Conservation (phyloP, 2,888 invertebrate genomes). For the Tetragonisca angustula region DNA sequence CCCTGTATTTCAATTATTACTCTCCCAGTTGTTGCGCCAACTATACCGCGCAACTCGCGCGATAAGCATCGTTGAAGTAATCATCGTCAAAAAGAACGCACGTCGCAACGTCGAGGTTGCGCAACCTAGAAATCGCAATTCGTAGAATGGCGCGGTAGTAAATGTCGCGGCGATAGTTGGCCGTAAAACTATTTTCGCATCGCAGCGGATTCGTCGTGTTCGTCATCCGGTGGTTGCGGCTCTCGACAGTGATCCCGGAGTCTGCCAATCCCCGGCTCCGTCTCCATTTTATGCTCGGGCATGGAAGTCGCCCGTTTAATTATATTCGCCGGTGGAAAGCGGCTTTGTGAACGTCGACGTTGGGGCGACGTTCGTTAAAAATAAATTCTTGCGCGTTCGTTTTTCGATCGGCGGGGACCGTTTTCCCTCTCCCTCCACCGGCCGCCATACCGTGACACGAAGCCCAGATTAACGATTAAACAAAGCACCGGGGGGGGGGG, state of each 20-base stretch:
- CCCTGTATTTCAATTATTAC: neutral
- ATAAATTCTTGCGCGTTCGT: conserved; percentile 36
- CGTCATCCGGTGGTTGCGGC: neutral
- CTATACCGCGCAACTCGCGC: neutral
- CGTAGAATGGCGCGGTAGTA: neutral
- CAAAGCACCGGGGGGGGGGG: conserved; percentile 42
- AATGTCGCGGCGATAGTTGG: neutral
- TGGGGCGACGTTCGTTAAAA: conserved; percentile 30
- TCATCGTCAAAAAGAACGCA: too few relatives aligned
- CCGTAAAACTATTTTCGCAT: neutral
- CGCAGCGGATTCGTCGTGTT: neutral
- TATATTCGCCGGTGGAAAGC: conserved; percentile 1
- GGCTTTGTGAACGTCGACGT: neutral
- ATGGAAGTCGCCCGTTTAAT: conserved; percentile 21
- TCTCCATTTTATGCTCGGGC: conserved; percentile 2
- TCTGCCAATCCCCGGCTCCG: neutral
- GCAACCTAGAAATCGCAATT: neutral
- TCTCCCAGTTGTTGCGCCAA: neutral
- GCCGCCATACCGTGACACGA: conserved; percentile 33
- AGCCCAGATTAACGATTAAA: conserved; percentile 61
- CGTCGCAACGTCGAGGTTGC: neutral
- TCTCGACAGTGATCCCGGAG: too few relatives aligned
- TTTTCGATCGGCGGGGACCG: conserved; percentile 18
- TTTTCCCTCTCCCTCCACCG: neutral
- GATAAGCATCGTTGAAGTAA: too few relatives aligned